Evolutionary conservation across 2,113 vertebrate genomes (phyloP).

Genomic region (Elephantulus edwardii): DNA sequence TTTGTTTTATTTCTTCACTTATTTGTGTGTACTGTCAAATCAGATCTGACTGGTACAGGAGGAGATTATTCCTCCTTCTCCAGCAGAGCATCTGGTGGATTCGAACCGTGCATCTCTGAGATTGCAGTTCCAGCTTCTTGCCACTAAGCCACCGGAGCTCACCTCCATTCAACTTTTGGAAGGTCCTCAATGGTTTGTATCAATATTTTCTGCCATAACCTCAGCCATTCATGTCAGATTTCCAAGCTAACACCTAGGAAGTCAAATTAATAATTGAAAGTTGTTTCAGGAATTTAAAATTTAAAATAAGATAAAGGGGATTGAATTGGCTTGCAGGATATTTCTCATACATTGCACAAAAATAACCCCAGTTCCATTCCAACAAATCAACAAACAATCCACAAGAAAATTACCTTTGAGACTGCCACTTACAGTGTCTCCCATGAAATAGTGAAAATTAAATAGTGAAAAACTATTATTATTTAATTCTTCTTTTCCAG

Average conservation of each 20-base stretch:
- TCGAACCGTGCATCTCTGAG: no score
- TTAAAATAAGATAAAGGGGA: neutral
- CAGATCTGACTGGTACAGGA: no score
- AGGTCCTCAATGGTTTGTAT: neutral
- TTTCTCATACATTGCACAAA: neutral
- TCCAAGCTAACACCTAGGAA: neutral
- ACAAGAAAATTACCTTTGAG: neutral
- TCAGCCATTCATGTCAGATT: neutral
- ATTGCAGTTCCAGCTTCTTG: no score
- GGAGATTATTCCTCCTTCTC: no score
- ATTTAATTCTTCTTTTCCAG: neutral
- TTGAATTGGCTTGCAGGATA: neutral
- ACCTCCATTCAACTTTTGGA: no score
- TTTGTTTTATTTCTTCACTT: no score
- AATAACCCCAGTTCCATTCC: neutral
- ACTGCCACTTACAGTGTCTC: neutral
- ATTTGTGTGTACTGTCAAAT: no score
- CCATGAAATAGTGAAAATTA: neutral
- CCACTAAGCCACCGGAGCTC: no score
- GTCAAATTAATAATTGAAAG: neutral
- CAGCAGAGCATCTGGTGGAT: no score
- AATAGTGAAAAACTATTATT: neutral
- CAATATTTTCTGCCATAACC: constrained; percentile 8
- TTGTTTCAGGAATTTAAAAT: neutral
- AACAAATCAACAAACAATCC: neutral